Evolutionary conservation across 2,113 vertebrate species (phyloP).

Genomic region (Smithornis capensis): DNA sequence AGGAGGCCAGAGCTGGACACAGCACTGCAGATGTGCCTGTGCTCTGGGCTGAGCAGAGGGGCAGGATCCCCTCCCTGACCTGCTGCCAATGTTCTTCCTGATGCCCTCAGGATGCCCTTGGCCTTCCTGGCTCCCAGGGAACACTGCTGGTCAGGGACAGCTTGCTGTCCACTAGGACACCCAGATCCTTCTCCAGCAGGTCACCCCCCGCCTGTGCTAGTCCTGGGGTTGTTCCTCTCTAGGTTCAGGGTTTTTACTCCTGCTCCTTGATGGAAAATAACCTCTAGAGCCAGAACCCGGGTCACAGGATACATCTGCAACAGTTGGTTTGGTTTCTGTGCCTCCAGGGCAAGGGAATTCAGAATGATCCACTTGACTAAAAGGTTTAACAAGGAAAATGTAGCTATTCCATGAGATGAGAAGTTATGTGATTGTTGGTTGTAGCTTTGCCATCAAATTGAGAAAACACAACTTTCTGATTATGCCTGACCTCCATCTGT

Average conservation of each 20-base stretch:
- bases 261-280: neutral
- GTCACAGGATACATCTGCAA: neutral
- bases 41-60: neutral
- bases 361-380: neutral
- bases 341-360: neutral
- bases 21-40: neutral
- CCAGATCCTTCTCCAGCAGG: neutral
- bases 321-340: neutral
- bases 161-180: neutral
- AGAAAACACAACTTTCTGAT: too few species aligned
- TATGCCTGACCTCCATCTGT: neutral
- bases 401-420: neutral
- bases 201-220: fast-evolving
- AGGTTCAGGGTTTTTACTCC: neutral
- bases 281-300: fast-evolving
- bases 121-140: neutral
- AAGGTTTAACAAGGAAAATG: neutral
- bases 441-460: neutral
- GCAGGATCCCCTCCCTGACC: neutral
- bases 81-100: neutral
- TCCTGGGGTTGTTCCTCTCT: neutral
- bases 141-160: neutral
- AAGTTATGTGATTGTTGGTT: neutral
- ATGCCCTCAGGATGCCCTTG: neutral
- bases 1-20: neutral